These are phyloP conservation scores for Antheraea pernyi DNA, from an alignment of 1,140 invertebrate species.

Conservation along the genomic window DNA sequence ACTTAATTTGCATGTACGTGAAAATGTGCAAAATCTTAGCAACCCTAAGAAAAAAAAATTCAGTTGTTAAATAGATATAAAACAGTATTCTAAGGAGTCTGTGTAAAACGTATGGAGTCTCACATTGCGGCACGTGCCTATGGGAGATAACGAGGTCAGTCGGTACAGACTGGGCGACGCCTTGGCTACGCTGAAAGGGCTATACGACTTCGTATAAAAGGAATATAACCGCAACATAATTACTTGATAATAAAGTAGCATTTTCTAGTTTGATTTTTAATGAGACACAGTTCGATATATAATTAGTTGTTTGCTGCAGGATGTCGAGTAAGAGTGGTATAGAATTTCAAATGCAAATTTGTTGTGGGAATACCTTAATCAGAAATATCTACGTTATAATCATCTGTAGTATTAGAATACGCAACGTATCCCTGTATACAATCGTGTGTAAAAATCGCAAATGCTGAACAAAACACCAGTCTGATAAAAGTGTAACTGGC, in stretches of 20 bases:
- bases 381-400: too few relatives aligned
- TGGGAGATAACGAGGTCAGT: neutral
- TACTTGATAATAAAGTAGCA: neutral
- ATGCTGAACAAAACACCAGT: too few relatives aligned
- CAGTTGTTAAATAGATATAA: neutral
- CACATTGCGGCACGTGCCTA: neutral
- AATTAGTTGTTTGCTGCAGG: neutral
- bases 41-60: neutral
- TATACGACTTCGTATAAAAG: neutral
- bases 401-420: too few relatives aligned
- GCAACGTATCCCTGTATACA: too few relatives aligned
- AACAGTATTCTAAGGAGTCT: neutral
- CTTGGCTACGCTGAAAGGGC: neutral
- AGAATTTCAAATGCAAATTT: too few relatives aligned
- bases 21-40: too few relatives aligned
- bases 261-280: neutral
- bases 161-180: neutral
- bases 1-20: too few relatives aligned
- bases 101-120: neutral
- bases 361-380: too few relatives aligned
- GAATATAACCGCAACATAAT: neutral
- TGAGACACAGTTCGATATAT: neutral
- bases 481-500: too few relatives aligned
- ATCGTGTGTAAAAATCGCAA: too few relatives aligned
- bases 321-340: neutral